Percentiles rank a stretch among this genome's conserved stretches.
Conservation (phyloP, 2,797 vertebrate species). For the Labeo calbasu region DNA sequence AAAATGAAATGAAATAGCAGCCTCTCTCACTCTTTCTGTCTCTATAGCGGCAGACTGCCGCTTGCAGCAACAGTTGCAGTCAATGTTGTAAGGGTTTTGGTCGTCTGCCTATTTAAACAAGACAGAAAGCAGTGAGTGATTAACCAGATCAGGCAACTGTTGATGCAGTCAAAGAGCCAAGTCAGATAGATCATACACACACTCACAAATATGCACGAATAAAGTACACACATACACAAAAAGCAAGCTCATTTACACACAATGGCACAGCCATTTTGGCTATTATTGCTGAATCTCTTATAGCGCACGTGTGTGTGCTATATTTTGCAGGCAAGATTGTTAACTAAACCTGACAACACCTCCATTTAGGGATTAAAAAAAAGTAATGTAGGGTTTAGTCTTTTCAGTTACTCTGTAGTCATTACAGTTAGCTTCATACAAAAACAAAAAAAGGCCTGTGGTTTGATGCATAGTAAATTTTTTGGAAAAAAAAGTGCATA, state of each 20-base stretch:
- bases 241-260: slow-evolving; percentile 2
- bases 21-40: background rate
- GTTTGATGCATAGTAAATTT: background rate
- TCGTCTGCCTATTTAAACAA: slow-evolving; percentile 70
- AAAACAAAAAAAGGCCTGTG: background rate
- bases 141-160: slow-evolving; percentile 64
- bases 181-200: slow-evolving; percentile 47
- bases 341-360: background rate
- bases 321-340: slow-evolving; percentile 1
- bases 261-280: background rate
- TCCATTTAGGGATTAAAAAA: background rate
- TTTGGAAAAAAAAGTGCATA: background rate
- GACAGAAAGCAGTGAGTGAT: slow-evolving; percentile 69
- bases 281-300: background rate
- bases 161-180: slow-evolving; percentile 70
- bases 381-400: background rate
- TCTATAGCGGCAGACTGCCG: background rate
- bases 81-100: slow-evolving; percentile 60
- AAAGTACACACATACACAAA: background rate
- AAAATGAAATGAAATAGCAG: background rate
- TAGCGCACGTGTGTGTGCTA: background rate
- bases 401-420: background rate
- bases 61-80: slow-evolving; percentile 32
- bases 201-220: slow-evolving; percentile 4
- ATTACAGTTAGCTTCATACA: background rate